A percentile compares a stretch with the other conserved stretches of the same genome.
Evolutionary conservation across 2,888 invertebrate genomes (phyloP).

Genomic region (Isoperla grammatica): DNA sequence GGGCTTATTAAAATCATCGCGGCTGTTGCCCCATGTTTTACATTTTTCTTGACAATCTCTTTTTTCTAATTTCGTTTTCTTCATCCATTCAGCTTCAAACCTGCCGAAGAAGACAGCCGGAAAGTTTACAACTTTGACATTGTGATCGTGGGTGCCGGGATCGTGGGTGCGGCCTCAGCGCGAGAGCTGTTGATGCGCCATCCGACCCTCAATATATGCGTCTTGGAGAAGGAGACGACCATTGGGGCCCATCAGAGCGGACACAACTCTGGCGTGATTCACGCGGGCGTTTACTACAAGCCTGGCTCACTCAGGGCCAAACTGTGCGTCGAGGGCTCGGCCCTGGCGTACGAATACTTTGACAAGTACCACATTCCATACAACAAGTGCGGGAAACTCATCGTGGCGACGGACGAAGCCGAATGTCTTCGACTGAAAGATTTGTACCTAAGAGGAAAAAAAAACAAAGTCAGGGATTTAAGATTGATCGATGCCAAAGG

Average conservation of each 20-base stretch:
- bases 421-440: constrained; percentile 69
- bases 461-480: constrained; percentile 84
- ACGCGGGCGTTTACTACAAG: constrained; percentile 92
- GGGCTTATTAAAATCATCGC: no score
- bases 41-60: no score
- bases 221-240: constrained; percentile 84
- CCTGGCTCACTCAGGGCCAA: constrained; percentile 91
- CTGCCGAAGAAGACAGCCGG: no score
- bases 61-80: no score
- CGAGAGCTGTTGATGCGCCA: constrained; percentile 75
- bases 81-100: no score
- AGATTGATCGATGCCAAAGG: constrained; percentile 66
- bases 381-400: constrained; percentile 91
- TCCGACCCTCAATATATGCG: constrained; percentile 73
- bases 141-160: constrained; percentile 95
- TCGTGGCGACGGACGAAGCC: constrained; percentile 73
- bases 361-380: constrained; percentile 83
- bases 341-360: constrained; percentile 74
- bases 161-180: constrained; percentile 93
- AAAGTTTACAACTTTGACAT: constrained; percentile 61
- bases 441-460: constrained; percentile 70
- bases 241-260: constrained; percentile 92
- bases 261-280: constrained; percentile 96
- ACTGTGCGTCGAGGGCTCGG: constrained; percentile 82
- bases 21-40: no score